Evolutionary conservation across 2,888 invertebrate species (phyloP), one percentile per base, ranked within the genome.

Genomic region (Drosophila gaucha): DNA sequence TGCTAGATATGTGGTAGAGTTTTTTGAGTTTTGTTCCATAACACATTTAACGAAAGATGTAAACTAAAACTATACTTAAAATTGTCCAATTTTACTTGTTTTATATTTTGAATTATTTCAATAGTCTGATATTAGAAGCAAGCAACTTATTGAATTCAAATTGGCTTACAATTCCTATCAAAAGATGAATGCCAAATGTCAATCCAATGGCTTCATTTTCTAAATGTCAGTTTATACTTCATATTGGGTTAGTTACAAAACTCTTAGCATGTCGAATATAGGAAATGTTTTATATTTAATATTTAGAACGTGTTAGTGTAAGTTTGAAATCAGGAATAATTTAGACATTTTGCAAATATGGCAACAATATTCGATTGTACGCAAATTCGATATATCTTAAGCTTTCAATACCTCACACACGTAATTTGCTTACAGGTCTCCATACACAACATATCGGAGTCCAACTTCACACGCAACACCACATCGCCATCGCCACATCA

Each of bases 401-500:
- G 6, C 8, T 16, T 38, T 16, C 10, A 16, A n/a, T n/a, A n/a
- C n/a, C 2, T 28, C 1, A 38, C 50, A 36, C 12, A n/a, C 2
- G 2, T 12, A 1, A n/a, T 44, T 31, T 14, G 8, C 18, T 50
- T 12, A 2, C 36, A 92, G 92, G 92, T 92, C 43, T 92, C 92
- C 60, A 92, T 92, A 70, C 92, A 92, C 60, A 92, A 91, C 76
- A 89, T 92, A 31, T 91, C 89, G 78, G 92, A 92, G 74, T 91
- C 92, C 31, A 92, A 92, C 85, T 92, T 91, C 59, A 76, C 85
- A 49, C 89, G 90, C 54, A 91, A 89, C 67, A 83, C 88, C 51
- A 76, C 89, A 44, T 89, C 91, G 28, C 89, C 91, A 18, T 85
- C 90, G 26, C 78, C 91, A 20, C 91, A 92, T 77, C 91, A 90